Evolutionary conservation across 2,888 invertebrate genomes (phyloP).

Genomic region (Carterocephalus palaemon): DNA sequence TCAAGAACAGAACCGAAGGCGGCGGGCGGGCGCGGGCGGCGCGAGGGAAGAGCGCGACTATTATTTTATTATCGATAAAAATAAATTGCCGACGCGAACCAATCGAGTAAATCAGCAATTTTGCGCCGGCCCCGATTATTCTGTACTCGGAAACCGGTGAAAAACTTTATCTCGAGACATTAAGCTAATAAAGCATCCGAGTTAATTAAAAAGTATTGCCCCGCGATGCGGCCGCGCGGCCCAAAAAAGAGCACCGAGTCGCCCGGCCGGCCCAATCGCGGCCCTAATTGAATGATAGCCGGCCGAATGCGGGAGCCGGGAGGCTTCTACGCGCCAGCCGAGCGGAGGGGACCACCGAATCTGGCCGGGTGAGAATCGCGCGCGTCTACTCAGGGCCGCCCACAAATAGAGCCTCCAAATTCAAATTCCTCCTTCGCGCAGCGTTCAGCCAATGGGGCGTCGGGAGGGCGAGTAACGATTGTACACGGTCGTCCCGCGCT

Average conservation of each 20-base stretch:
- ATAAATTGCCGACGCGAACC: conserved; percentile 39
- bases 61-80: conserved; percentile 58
- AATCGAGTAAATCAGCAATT: conserved; percentile 39
- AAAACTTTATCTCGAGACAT: conserved; percentile 63
- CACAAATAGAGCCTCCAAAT: conserved; percentile 66
- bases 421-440: conserved; percentile 61
- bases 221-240: conserved; percentile 46
- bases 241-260: conserved; percentile 56
- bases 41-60: conserved; percentile 41
- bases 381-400: conserved; percentile 62
- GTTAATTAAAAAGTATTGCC: conserved; percentile 73
- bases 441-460: conserved; percentile 50
- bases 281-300: conserved; percentile 71
- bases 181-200: conserved; percentile 78
- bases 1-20: conserved; percentile 44
- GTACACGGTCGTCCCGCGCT: conserved; percentile 44
- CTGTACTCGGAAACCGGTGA: conserved; percentile 49
- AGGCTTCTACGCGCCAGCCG: conserved; percentile 43
- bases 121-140: conserved; percentile 48
- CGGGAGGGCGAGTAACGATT: conserved; percentile 55
- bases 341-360: conserved; percentile 56
- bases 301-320: conserved; percentile 57
- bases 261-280: conserved; percentile 57
- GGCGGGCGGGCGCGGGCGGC: conserved; percentile 29
- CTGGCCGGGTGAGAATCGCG: conserved; percentile 64